phyloP scores from a whole-genome alignment of 2,113 vertebrate genomes.

The Prunella himalayana region DNA sequence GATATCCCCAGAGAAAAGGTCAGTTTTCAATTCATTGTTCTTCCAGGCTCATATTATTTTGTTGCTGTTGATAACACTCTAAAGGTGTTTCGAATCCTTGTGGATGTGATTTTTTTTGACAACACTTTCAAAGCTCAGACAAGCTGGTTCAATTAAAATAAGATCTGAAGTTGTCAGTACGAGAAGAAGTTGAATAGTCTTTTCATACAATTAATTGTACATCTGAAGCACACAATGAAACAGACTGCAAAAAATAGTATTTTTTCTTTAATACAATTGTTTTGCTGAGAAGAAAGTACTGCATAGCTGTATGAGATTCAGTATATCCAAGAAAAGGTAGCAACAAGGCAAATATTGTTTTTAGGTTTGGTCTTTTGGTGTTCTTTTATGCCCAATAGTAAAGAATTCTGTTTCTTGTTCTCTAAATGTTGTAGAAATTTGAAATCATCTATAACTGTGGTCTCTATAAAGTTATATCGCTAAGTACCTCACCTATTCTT shows the following conservation, averaged over 20 bases:
- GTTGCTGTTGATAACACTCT: not conserved
- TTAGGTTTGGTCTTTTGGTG: not conserved
- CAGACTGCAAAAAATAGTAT: not conserved
- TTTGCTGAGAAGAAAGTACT: not conserved
- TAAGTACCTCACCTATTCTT: not conserved
- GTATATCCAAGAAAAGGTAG: not conserved
- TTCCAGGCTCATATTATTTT: constrained; percentile 22
- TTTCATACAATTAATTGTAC: constrained; percentile 47
- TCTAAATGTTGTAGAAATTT: not conserved
- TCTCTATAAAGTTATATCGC: not conserved
- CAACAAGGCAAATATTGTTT: not conserved
- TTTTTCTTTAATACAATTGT: not conserved
- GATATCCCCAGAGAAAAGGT: not conserved
- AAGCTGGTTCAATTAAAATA: constrained; percentile 35
- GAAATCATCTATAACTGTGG: not conserved
- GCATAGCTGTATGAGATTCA: not conserved
- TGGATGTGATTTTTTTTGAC: constrained; percentile 41
- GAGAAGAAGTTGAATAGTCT: not conserved
- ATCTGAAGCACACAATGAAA: constrained; percentile 1
- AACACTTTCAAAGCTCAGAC: constrained; percentile 9
- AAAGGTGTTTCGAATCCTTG: not conserved
- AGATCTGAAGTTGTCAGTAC: constrained; percentile 13
- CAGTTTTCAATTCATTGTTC: not conserved
- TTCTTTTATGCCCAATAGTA: not conserved
- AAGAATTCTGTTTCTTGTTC: not conserved